phyloP scores from a whole-genome alignment of 2,888 invertebrate genomes.

The Oxycera nigricornis region DNA sequence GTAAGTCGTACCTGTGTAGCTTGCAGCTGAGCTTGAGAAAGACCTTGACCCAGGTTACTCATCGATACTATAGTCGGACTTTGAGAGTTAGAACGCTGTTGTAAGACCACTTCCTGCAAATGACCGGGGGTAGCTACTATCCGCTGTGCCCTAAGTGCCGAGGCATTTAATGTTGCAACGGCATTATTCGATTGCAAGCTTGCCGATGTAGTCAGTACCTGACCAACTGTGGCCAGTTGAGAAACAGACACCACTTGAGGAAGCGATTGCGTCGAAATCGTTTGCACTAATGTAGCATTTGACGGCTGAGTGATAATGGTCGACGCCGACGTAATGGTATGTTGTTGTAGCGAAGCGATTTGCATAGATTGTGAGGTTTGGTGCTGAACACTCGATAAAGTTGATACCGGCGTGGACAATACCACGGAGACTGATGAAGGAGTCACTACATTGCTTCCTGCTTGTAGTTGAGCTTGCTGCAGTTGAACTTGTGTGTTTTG shows the following conservation, averaged over 20 bases:
- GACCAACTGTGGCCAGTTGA: conserved; percentile 59
- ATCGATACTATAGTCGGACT: conserved; percentile 61
- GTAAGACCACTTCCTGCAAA: conserved; percentile 60
- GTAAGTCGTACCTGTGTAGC: conserved; percentile 58
- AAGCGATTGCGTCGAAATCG: conserved; percentile 56
- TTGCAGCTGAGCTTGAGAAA: conserved; percentile 58
- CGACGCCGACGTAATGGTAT: conserved; percentile 54
- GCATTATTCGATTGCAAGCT: conserved; percentile 56
- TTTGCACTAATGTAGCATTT: conserved; percentile 59
- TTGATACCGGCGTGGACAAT: conserved; percentile 59
- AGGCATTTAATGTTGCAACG: conserved; percentile 58
- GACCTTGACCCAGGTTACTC: conserved; percentile 57
- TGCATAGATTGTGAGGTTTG: conserved; percentile 53
- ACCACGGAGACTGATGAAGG: conserved; percentile 61
- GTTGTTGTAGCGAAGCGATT: conserved; percentile 60
- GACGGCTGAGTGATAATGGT: conserved; percentile 49
- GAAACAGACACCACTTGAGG: conserved; percentile 63
- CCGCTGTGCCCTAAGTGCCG: conserved; percentile 58
- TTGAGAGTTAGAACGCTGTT: conserved; percentile 58
- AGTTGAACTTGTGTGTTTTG: conserved; percentile 52
- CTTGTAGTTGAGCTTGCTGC: conserved; percentile 55
- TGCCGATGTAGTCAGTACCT: conserved; percentile 60
- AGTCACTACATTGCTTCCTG: conserved; percentile 50
- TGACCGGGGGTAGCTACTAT: conserved; percentile 58
- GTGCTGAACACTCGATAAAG: conserved; percentile 53